These are phyloP conservation scores for Capitella teleta DNA, from an alignment of 1,140 invertebrate species.

Conservation along the genomic window DNA sequence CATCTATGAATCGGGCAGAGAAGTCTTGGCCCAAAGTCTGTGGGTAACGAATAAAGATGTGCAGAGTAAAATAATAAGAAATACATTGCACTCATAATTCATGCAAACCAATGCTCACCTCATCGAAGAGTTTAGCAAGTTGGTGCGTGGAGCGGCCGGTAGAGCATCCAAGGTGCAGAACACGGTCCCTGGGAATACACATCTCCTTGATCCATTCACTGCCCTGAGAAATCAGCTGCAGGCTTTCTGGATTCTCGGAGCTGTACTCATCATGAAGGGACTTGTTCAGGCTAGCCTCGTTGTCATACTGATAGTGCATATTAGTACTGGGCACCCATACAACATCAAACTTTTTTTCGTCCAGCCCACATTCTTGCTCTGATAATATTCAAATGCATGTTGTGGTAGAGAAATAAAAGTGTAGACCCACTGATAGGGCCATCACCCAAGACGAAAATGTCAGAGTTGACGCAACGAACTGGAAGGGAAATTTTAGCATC, in stretches of 20 bases:
- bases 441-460: neutral
- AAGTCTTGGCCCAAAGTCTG: conserved; percentile 30
- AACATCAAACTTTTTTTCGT: neutral
- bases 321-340: neutral
- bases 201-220: conserved; percentile 2
- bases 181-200: neutral
- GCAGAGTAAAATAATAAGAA: neutral
- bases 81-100: neutral
- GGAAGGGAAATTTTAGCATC: too few species aligned
- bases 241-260: neutral
- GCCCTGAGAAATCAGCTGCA: neutral
- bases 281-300: conserved; percentile 9
- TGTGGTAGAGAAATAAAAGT: neutral
- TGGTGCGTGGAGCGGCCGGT: conserved; percentile 23
- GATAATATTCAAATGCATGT: too few species aligned
- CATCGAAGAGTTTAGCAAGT: conserved; percentile 21
- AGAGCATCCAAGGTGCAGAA: conserved; percentile 23
- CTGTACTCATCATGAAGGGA: neutral
- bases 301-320: conserved; percentile 16
- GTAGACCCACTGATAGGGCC: neutral
- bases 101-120: conserved; percentile 15
- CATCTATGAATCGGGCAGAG: conserved; percentile 24
- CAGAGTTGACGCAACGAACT: neutral
- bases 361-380: too few species aligned
- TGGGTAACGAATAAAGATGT: neutral